A percentile compares a stretch with the other conserved stretches of the same genome.
phyloP scores from a whole-genome alignment of 2,113 vertebrate species.

The Campylorhamphus procurvoides region DNA sequence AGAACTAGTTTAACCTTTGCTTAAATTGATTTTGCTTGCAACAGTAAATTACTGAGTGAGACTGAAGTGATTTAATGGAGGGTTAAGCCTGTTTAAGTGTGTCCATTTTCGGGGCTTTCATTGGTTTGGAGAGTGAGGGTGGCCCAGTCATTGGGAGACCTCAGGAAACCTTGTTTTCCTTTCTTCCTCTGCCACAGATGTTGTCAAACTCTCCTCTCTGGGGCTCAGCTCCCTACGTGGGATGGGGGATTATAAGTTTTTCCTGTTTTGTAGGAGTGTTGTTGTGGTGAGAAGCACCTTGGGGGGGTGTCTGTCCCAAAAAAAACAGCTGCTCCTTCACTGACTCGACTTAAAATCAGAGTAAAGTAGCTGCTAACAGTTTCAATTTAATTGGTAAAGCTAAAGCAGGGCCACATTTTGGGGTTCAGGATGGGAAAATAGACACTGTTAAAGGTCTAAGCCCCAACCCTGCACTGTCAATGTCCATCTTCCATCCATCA shows the following conservation, averaged over 20 bases:
- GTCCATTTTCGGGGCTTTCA: not conserved
- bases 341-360: not conserved
- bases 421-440: not conserved
- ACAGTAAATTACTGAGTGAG: slow-evolving; percentile 44
- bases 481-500: not conserved
- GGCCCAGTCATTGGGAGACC: not conserved
- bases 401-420: not conserved
- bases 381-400: not conserved
- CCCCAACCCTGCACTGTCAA: rapidly evolving
- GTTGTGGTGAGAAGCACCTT: not conserved
- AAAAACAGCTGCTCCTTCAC: not conserved
- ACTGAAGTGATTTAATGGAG: slow-evolving; percentile 49
- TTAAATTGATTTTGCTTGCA: slow-evolving; percentile 50
- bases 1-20: slow-evolving; percentile 52
- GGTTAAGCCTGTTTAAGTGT: slow-evolving; percentile 54
- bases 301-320: not conserved
- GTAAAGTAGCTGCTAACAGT: not conserved
- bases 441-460: not conserved
- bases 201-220: not conserved
- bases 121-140: not conserved
- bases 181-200: not conserved
- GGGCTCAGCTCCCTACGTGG: not conserved
- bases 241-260: not conserved
- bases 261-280: not conserved
- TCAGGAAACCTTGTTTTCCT: not conserved